A percentile compares a stretch with the other conserved stretches of the same genome.
Evolutionary conservation across 37 sponge, comb jelly and placozoan genomes (phyloP).

Genomic region (Crambe crambe): DNA sequence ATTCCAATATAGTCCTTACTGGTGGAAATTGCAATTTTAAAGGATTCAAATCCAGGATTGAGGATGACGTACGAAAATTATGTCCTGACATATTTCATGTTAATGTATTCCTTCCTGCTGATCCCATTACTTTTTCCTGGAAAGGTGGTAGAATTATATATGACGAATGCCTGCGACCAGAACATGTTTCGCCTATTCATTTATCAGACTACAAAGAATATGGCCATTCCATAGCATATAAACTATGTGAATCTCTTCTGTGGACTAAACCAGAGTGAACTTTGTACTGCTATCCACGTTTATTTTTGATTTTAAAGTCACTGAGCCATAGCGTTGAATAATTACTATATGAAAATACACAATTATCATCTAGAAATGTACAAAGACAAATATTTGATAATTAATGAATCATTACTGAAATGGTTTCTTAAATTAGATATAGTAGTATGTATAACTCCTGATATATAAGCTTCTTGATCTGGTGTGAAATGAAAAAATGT

Average conservation of each 20-base stretch:
- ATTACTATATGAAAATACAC: too few relatives aligned
- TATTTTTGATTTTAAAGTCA: too few relatives aligned
- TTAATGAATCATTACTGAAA: too few relatives aligned
- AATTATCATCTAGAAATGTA: too few relatives aligned
- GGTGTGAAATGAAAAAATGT: too few relatives aligned
- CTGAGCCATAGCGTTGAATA: too few relatives aligned
- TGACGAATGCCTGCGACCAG: background rate
- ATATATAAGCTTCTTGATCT: too few relatives aligned
- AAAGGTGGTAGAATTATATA: constrained; percentile 58
- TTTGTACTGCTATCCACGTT: background rate
- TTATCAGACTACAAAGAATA: constrained; percentile 78
- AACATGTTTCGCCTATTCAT: constrained; percentile 45
- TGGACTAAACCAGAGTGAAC: background rate
- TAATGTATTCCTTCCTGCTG: constrained; percentile 51
- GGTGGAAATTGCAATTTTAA: constrained; percentile 88
- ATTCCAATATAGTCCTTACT: constrained; percentile 87
- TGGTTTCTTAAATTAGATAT: too few relatives aligned
- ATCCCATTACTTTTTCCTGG: constrained; percentile 80
- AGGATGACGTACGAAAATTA: constrained; percentile 68
- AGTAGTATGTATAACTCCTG: too few relatives aligned
- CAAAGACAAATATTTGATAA: too few relatives aligned
- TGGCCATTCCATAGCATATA: constrained; percentile 43
- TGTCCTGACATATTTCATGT: constrained; percentile 67
- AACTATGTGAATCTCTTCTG: background rate
- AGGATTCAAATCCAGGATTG: constrained; percentile 77